Conservation (phyloP, 2,797 vertebrate genomes). For the Erpetoichthys calabaricus region DNA sequence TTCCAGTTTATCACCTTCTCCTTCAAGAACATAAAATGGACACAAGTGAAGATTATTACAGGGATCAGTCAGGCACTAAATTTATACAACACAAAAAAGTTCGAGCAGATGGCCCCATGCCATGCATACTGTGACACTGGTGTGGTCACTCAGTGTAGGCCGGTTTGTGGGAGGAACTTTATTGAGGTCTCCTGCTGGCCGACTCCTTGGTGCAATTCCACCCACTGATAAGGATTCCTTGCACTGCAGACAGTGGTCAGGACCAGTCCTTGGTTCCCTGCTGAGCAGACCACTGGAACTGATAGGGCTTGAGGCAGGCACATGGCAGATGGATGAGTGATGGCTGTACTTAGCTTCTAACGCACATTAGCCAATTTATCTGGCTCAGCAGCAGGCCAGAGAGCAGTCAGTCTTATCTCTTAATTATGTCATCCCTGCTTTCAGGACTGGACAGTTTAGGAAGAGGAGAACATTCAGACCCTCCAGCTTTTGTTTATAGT, state of each 20-base stretch:
- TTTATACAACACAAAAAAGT: too few species aligned
- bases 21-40: too few species aligned
- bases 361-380: slow-evolving; percentile 7
- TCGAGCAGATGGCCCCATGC: too few species aligned
- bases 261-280: not conserved
- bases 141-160: not conserved
- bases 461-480: not conserved
- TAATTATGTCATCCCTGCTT: not conserved
- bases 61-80: not conserved
- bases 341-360: slow-evolving; percentile 4
- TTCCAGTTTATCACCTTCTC: not conserved
- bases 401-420: slow-evolving; percentile 1
- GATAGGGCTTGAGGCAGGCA: slow-evolving; percentile 7
- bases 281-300: slow-evolving; percentile 3
- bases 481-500: not conserved
- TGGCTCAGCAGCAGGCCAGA: not conserved
- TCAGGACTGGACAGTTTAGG: not conserved
- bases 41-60: not conserved
- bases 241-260: slow-evolving; percentile 2
- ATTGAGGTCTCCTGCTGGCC: slow-evolving; percentile 6
- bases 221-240: not conserved
- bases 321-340: not conserved
- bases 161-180: not conserved
- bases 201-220: not conserved
- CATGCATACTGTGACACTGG: too few species aligned